Conservation (phyloP, 2,888 invertebrate species). For the Dromius quadrimaculatus region DNA sequence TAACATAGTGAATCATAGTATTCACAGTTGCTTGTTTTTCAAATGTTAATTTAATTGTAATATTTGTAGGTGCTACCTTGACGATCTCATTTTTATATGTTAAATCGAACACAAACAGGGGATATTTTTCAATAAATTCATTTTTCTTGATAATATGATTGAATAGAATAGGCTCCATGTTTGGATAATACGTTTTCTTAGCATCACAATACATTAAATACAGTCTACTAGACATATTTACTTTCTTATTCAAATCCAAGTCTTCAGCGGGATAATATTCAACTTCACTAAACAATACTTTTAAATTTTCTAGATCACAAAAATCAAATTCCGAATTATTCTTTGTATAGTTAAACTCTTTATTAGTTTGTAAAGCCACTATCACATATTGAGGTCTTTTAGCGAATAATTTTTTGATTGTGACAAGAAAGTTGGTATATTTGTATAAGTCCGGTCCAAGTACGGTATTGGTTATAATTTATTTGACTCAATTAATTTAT, state of each 20-base stretch:
- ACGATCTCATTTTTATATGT: too few species aligned
- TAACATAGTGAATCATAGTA: background rate
- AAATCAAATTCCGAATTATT: background rate
- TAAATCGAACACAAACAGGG: too few species aligned
- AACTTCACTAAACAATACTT: background rate
- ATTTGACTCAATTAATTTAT: slow-evolving; percentile 2
- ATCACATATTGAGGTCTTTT: background rate
- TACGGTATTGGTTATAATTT: background rate
- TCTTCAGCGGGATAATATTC: background rate
- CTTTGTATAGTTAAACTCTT: background rate
- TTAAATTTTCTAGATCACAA: background rate
- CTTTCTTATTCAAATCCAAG: background rate
- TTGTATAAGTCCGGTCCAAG: background rate
- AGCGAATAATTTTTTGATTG: background rate
- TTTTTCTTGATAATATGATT: background rate
- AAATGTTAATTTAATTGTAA: background rate
- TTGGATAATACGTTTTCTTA: background rate
- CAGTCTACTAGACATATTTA: background rate
- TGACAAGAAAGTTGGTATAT: background rate
- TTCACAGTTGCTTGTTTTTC: background rate
- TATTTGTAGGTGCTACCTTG: too few species aligned
- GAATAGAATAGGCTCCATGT: background rate
- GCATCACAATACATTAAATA: background rate
- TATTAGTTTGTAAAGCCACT: background rate
- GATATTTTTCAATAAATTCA: too few species aligned